Evolutionary conservation across 2,888 invertebrate species (phyloP).

Genomic region (Drosophila nr. perissopoda): DNA sequence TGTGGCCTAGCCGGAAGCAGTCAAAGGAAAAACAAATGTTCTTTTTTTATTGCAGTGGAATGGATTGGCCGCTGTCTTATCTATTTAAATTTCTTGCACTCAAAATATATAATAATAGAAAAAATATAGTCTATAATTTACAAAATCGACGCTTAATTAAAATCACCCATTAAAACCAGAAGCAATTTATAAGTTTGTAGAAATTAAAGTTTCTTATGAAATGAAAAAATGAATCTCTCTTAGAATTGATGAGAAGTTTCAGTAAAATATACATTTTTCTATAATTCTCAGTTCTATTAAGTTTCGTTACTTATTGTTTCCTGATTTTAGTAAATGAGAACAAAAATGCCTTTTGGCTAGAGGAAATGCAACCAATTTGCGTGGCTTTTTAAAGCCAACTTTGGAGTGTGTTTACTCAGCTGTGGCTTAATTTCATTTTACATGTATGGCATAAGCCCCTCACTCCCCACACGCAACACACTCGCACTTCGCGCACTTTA

Average conservation of each 20-base stretch:
- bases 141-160: not conserved
- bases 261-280: not conserved
- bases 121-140: not conserved
- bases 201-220: not conserved
- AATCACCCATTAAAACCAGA: not conserved
- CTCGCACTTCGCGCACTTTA: constrained; percentile 12
- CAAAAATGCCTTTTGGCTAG: not conserved
- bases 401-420: constrained; percentile 61
- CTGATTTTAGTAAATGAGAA: not conserved
- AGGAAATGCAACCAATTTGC: not conserved
- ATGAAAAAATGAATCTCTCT: not conserved
- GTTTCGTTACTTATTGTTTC: not conserved
- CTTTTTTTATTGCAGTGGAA: not conserved
- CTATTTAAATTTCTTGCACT: not conserved
- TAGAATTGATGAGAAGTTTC: not conserved
- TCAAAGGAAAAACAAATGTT: not conserved
- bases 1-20: not conserved
- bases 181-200: not conserved
- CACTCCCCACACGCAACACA: not conserved
- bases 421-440: constrained; percentile 73
- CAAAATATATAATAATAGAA: not conserved
- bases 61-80: not conserved
- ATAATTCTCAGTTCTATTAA: too few relatives aligned
- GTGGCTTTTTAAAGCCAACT: constrained; percentile 43
- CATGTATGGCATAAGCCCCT: constrained; percentile 22